These are phyloP conservation scores for Petroica traversi DNA, from an alignment of 2,113 vertebrate species.

Conservation along the genomic window DNA sequence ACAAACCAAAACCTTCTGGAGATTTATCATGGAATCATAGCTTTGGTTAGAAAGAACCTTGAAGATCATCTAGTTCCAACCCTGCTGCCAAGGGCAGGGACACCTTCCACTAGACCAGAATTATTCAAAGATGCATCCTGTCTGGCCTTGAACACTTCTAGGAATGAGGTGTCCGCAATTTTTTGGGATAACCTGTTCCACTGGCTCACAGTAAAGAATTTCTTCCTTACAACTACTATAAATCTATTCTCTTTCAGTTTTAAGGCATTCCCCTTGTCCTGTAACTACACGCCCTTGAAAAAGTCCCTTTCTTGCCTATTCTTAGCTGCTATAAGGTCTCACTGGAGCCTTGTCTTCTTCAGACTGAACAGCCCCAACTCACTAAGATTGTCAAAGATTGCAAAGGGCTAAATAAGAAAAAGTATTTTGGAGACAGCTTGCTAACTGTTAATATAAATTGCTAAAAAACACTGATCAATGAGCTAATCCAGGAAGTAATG, in stretches of 20 bases:
- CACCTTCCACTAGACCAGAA: background rate
- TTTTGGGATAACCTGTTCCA: background rate
- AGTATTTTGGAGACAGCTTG: background rate
- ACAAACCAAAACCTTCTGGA: background rate
- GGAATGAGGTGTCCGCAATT: background rate
- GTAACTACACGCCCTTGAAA: background rate
- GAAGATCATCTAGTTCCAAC: background rate
- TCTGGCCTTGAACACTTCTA: background rate
- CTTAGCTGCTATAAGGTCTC: background rate
- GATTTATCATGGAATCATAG: background rate
- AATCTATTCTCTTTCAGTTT: background rate
- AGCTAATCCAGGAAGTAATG: background rate
- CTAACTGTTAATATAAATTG: background rate
- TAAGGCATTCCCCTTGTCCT: background rate
- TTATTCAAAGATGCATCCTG: background rate
- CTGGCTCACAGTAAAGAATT: background rate
- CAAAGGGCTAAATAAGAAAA: background rate
- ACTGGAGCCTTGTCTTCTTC: background rate
- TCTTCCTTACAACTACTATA: background rate
- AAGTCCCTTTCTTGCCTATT: background rate
- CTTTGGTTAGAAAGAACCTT: background rate
- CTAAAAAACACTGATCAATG: background rate
- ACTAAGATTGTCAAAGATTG: background rate
- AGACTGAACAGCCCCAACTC: background rate
- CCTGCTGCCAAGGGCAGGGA: fast-evolving